A percentile compares a stretch with the other conserved stretches of the same genome.
These are phyloP conservation scores for Tragopan temminckii DNA, from an alignment of 2,797 vertebrate species.

Conservation along the genomic window DNA sequence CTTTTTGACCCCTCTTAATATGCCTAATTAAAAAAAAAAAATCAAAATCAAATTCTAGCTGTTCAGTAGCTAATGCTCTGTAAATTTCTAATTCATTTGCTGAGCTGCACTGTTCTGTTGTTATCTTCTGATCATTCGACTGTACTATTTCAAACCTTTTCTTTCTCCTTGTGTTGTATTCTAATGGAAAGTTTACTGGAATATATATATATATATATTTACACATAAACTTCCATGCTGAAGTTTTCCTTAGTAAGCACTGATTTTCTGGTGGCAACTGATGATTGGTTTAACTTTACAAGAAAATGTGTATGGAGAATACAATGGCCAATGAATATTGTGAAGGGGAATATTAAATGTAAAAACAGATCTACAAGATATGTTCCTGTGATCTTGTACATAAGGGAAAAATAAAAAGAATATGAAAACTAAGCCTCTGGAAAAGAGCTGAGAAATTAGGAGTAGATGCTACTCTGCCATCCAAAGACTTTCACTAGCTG, in stretches of 20 bases:
- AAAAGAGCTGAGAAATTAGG: background rate
- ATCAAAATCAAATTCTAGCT: background rate
- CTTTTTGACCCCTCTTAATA: background rate
- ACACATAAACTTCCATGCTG: background rate
- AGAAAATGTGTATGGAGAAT: accelerated
- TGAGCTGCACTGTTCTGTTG: background rate
- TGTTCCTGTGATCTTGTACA: background rate
- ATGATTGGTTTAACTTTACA: background rate
- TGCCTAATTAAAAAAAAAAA: background rate
- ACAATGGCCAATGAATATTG: background rate
- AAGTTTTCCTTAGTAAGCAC: background rate
- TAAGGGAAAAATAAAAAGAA: background rate
- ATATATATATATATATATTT: background rate
- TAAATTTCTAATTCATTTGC: background rate
- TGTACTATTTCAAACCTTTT: background rate
- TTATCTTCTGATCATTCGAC: background rate
- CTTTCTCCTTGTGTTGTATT: background rate
- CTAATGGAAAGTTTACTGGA: accelerated
- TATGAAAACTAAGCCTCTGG: background rate
- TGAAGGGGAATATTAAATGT: background rate
- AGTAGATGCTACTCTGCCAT: background rate
- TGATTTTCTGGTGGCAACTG: background rate
- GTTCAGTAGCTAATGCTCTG: background rate
- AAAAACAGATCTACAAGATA: background rate
- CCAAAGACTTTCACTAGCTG: background rate